Conservation (phyloP, 2,113 vertebrate genomes). For the western clawed frog (Xenopus tropicalis) region DNA sequence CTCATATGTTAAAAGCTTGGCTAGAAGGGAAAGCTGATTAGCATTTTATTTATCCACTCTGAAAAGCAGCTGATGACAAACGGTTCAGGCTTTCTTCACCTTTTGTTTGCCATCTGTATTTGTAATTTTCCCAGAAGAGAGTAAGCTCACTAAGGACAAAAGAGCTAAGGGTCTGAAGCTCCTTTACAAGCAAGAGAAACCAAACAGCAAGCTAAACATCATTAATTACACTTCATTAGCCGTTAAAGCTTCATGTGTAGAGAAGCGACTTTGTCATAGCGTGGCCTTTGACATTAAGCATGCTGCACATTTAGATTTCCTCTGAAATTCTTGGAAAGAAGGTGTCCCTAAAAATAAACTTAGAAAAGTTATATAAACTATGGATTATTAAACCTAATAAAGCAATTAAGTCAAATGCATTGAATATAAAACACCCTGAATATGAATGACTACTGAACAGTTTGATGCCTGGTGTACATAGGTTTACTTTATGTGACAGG, state of each 20-base stretch:
- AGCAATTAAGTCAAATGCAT: too few species aligned
- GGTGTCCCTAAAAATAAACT: too few species aligned
- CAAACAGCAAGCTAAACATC: constrained; percentile 68
- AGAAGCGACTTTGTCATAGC: constrained; percentile 67
- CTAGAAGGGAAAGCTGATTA: constrained; percentile 71
- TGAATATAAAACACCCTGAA: too few species aligned
- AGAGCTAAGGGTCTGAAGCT: constrained; percentile 67
- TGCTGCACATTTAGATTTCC: neutral
- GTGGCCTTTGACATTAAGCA: constrained; percentile 69
- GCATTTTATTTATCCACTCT: constrained; percentile 68
- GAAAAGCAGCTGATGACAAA: constrained; percentile 63
- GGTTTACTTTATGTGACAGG: too few species aligned
- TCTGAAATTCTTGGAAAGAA: too few species aligned
- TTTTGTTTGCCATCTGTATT: constrained; percentile 86
- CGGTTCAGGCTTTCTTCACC: constrained; percentile 64
- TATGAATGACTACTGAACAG: too few species aligned
- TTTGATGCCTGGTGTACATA: too few species aligned
- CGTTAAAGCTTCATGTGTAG: constrained; percentile 67
- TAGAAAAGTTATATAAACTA: too few species aligned
- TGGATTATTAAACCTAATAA: too few species aligned
- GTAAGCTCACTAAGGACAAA: constrained; percentile 59
- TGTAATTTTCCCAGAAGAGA: constrained; percentile 62
- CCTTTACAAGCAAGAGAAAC: constrained; percentile 58
- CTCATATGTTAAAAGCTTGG: constrained; percentile 60
- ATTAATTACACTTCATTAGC: constrained; percentile 85